phyloP scores from a whole-genome alignment of 2,888 invertebrate species.

The Ichneumoninae sp. region DNA sequence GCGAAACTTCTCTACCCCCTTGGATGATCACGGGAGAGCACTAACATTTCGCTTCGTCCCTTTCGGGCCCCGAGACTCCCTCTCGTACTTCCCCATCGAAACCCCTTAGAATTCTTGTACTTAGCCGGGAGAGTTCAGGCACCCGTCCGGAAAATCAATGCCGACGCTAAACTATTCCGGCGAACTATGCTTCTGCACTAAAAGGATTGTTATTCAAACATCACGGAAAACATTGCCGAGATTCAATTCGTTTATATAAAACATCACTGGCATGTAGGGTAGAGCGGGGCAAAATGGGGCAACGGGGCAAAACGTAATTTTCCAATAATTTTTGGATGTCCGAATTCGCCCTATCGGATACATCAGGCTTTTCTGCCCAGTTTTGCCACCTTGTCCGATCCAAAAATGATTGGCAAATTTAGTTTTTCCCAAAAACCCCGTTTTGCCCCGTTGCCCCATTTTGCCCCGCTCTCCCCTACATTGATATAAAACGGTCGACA shows the following conservation, averaged over 20 bases:
- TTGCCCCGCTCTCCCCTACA: too few relatives aligned
- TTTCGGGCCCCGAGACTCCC: slow-evolving; percentile 32
- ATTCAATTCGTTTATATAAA: not conserved
- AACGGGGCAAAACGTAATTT: too few relatives aligned
- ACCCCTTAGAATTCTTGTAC: slow-evolving; percentile 38
- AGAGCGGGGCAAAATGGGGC: too few relatives aligned
- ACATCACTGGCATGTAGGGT: not conserved
- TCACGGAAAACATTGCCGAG: not conserved
- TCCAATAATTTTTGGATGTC: too few relatives aligned
- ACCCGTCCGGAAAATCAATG: slow-evolving; percentile 50
- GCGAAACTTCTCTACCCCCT: slow-evolving; percentile 39
- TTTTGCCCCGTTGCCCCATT: too few relatives aligned
- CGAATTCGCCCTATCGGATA: too few relatives aligned
- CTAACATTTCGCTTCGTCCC: slow-evolving; percentile 35
- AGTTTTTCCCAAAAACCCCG: too few relatives aligned
- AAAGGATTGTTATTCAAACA: not conserved
- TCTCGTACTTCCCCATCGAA: slow-evolving; percentile 38
- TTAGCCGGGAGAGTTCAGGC: slow-evolving; percentile 38
- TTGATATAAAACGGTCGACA: not conserved
- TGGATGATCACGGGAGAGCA: slow-evolving; percentile 54
- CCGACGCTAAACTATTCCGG: slow-evolving; percentile 12
- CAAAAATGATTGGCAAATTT: too few relatives aligned
- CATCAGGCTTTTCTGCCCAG: too few relatives aligned
- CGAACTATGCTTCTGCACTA: not conserved
- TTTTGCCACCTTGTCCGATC: too few relatives aligned